Evolutionary conservation across 2,888 invertebrate species (phyloP).

Genomic region (Pristionchus mayeri): DNA sequence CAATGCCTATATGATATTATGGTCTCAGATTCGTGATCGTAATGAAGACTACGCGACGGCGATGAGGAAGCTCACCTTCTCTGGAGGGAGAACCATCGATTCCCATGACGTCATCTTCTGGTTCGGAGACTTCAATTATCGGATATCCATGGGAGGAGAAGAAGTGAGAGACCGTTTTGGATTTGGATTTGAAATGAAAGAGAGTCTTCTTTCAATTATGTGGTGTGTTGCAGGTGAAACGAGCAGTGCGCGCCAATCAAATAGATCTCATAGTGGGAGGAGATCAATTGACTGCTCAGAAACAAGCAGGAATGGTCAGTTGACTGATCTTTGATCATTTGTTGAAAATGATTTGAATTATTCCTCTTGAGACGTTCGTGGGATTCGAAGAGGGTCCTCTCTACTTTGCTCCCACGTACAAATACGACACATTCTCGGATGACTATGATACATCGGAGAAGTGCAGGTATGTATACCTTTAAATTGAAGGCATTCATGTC

Average conservation of each 20-base stretch:
- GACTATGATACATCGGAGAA: slow-evolving; percentile 99
- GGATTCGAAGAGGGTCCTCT: slow-evolving; percentile 94
- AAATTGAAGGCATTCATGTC: too few species aligned
- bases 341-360: background rate
- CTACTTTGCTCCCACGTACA: slow-evolving; percentile 95
- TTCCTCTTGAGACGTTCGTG: slow-evolving; percentile 84
- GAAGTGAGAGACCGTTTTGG: slow-evolving; percentile 78
- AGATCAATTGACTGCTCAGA: slow-evolving; percentile 87
- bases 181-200: background rate
- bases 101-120: slow-evolving; percentile 98
- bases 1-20: background rate
- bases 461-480: slow-evolving; percentile 77
- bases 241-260: slow-evolving; percentile 85
- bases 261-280: slow-evolving; percentile 85
- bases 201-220: background rate
- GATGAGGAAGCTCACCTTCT: slow-evolving; percentile 84
- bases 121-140: slow-evolving; percentile 99
- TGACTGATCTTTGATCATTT: background rate
- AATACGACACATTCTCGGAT: slow-evolving; percentile 97
- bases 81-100: slow-evolving; percentile 82
- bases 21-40: slow-evolving; percentile 82
- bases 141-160: slow-evolving; percentile 94
- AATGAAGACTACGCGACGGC: slow-evolving; percentile 98
- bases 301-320: slow-evolving; percentile 76
- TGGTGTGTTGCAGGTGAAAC: slow-evolving; percentile 81